phyloP scores from a whole-genome alignment of 2,888 invertebrate species.

The Bugulina stolonifera region DNA sequence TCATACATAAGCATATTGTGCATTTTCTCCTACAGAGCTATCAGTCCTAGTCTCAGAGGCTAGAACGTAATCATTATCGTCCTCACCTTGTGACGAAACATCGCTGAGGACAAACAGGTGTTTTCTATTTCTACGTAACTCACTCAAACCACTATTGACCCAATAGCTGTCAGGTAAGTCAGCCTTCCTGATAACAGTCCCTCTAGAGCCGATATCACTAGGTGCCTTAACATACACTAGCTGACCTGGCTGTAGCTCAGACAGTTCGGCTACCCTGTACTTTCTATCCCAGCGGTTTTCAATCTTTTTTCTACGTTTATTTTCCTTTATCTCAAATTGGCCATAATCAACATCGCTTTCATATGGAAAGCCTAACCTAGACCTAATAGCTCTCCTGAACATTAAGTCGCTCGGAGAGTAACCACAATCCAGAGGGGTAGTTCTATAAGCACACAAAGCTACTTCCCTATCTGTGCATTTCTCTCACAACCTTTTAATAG shows the following conservation, averaged over 20 bases:
- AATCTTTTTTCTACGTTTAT: not conserved
- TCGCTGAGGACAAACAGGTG: not conserved
- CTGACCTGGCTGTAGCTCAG: not conserved
- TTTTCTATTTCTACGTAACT: not conserved
- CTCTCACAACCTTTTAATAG: not conserved
- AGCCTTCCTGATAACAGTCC: not conserved
- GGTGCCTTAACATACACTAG: not conserved
- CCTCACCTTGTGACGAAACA: not conserved
- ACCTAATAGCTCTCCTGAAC: not conserved
- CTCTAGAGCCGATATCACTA: not conserved
- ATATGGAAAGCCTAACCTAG: not conserved
- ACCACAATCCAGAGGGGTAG: not conserved
- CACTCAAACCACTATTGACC: not conserved
- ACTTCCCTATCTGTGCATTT: not conserved
- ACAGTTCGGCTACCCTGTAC: not conserved
- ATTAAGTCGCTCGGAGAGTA: not conserved
- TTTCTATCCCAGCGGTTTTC: not conserved
- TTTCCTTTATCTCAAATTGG: not conserved
- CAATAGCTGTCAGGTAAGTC: not conserved
- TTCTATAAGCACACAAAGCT: not conserved
- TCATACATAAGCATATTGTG: too few species aligned
- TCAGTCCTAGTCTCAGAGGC: too few species aligned
- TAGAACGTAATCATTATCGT: too few species aligned
- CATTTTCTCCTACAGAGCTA: too few species aligned
- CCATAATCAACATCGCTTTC: not conserved